Base-by-base conservation (phyloP, 1,140 invertebrate species). In the Mesaphorura yosii region DNA sequence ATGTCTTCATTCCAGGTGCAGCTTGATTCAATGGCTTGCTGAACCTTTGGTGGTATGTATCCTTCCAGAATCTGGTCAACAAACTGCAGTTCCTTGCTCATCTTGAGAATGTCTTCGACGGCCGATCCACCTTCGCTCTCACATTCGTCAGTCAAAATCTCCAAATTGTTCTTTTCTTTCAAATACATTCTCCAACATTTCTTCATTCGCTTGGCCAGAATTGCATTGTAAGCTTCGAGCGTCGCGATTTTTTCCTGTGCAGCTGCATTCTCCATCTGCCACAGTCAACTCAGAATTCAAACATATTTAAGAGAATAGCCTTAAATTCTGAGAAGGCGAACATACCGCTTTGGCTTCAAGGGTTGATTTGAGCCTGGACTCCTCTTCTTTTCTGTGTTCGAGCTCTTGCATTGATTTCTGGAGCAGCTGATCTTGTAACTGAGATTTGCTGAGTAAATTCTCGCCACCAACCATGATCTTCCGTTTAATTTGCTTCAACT, bases 381-480 rank as follows among this genome's bases (percentile, higher is more conserved):
- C 91, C 57, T 83, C 83, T 40, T 81, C 75, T 50, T 84, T 81
- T 34, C 88, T 72, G 60, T 82, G 78, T 64, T 95, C 87, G 40
- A 98, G 72, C 69, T 98, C 93, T 27, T 77, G 75, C n/a, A 88
- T 84, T 2, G 89, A 88, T 54, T 88, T 86, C 62, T 91, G 88
- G 15, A 98, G 73, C 22, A 98, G 72, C 52, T 81, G 75, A 60
- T 97, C 88, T 66, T 98, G 93, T 7, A 86, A 80, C 70, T 98
- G 89, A 0, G 92, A 93, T 68, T 97, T 98, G 68, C 98, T 93
- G 51, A 98, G 75, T 7, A 99, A 75, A 75, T 99, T 98, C 72
- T 97, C 95, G 6, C 95, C 96, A 1, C 96, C 96, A 7, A 98
- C 86, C 20, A 98, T 78, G 47, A 99, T 93, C 68, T 95, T 92